phyloP scores from a whole-genome alignment of 2,888 invertebrate genomes.

The Camptogramma bilineatum region DNA sequence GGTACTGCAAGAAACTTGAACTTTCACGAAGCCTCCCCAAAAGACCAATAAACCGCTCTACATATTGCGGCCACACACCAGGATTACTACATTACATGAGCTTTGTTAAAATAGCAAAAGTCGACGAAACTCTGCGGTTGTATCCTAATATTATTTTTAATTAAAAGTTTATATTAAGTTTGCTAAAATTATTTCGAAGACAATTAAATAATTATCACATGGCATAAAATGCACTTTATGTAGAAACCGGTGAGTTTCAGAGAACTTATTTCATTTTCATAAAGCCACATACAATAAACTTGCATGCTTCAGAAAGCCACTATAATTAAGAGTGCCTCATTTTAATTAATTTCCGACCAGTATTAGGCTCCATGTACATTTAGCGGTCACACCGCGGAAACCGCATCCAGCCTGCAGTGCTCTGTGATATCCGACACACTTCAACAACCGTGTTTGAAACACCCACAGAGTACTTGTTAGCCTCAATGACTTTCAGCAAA shows the following conservation, averaged over 20 bases:
- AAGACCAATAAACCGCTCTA: conserved; percentile 54
- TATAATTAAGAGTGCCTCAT: conserved; percentile 49
- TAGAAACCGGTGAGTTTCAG: not conserved
- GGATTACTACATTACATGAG: conserved; percentile 39
- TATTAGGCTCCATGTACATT: conserved; percentile 34
- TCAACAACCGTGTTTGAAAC: conserved; percentile 7
- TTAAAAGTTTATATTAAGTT: conserved; percentile 37
- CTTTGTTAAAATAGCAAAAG: conserved; percentile 41
- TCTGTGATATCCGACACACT: conserved; percentile 3
- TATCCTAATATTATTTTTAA: conserved; percentile 38
- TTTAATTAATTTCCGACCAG: conserved; percentile 38
- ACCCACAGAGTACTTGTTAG: not conserved
- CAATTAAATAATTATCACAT: conserved; percentile 15
- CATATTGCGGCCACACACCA: conserved; percentile 45
- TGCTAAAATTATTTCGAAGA: conserved; percentile 10
- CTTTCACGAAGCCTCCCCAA: conserved; percentile 49
- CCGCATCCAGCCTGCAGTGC: conserved; percentile 3
- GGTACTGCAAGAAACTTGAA: conserved; percentile 53
- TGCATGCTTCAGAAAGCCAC: conserved; percentile 13
- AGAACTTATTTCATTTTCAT: conserved; percentile 16
- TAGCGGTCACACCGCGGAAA: conserved; percentile 5
- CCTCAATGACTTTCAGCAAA: conserved; percentile 16
- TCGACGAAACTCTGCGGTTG: conserved; percentile 38
- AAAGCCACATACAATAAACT: conserved; percentile 10
- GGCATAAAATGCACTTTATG: conserved; percentile 1